Evolutionary conservation across 35 echinoderm and acorn worm species (phyloP), one percentile per base, ranked within the genome.

Genomic region (Strongylocentrotus purpuratus): DNA sequence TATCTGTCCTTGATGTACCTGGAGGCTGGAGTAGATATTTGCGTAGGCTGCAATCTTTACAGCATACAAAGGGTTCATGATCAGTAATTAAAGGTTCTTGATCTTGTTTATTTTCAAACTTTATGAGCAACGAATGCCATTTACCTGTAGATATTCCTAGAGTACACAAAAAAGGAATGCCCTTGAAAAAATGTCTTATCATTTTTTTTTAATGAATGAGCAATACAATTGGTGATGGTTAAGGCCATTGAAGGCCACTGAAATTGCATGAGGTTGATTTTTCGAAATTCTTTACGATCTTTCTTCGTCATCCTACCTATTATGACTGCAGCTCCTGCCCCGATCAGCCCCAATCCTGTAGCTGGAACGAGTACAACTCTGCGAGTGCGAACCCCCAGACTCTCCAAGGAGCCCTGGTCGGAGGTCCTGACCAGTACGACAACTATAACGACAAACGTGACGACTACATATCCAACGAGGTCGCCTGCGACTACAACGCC

Each of bases 381-480:
- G 46, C 55, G 2, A 94, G 88, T 7, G 95, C 97, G 5, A 98
- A 98, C 33, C 97, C 95, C 6, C 97, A 98, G 59, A 65, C 94
- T 22, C 86, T 98, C 61, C 35, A 96, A 46, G 97, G 97, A 17
- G 97, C 97, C 17, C 88, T 98, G 22, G 96, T 98, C 47, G 97
- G 97, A 47, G 97, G 97, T 17, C 97, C 97, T 4, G 95, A 98
- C 33, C 0, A 15, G 2, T 86, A 96, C 33, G 97, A 98, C 90
- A 92, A 85, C 33, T 98, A 97, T 47, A 59, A 90, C 4, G 95
- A 98, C 85, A 90, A 94, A 14, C 90, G 96, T 2, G 92, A 33
- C 52, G 96, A 98, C 94, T 98, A 87, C 95, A 85, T 96, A 25
- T 46, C 92, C 35, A 98, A 98, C 87, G 96, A 96, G 70, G 97